Percentiles rank a stretch among this genome's conserved stretches.
These are phyloP conservation scores for Thereva unica DNA, from an alignment of 2,888 invertebrate genomes.

Conservation along the genomic window DNA sequence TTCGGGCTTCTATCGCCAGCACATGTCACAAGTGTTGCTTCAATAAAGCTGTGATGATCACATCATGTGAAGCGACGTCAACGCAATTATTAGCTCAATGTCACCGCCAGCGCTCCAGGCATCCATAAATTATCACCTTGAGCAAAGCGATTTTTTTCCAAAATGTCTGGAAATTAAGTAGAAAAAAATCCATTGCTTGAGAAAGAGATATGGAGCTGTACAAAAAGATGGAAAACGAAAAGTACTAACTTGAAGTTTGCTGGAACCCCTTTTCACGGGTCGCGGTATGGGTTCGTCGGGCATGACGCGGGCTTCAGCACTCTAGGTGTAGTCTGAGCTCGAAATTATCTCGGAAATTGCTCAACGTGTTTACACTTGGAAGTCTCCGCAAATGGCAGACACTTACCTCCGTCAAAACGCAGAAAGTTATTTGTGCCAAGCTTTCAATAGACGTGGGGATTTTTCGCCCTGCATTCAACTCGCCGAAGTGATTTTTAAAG, in stretches of 20 bases:
- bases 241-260: neutral
- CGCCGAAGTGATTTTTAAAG: constrained; percentile 2
- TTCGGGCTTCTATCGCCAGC: no score
- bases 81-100: constrained; percentile 27
- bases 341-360: constrained; percentile 19
- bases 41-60: constrained; percentile 1
- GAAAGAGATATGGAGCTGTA: neutral
- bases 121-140: constrained; percentile 27
- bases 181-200: constrained; percentile 6
- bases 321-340: neutral
- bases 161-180: constrained; percentile 29
- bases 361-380: constrained; percentile 24
- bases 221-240: neutral
- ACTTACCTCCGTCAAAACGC: neutral
- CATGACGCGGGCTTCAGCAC: neutral
- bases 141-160: constrained; percentile 25
- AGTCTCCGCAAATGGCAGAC: constrained; percentile 21
- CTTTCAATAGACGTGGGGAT: neutral
- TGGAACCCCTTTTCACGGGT: constrained; percentile 17
- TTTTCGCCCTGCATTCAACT: constrained; percentile 3
- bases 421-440: constrained; percentile 4
- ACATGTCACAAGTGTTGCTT: constrained; percentile 8
- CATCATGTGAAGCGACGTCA: constrained; percentile 23
- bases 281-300: neutral
- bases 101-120: constrained; percentile 15